Evolutionary conservation across 2,113 vertebrate species (phyloP), one percentile per base, ranked within the genome.

Genomic region (Mionectes macconnelli): DNA sequence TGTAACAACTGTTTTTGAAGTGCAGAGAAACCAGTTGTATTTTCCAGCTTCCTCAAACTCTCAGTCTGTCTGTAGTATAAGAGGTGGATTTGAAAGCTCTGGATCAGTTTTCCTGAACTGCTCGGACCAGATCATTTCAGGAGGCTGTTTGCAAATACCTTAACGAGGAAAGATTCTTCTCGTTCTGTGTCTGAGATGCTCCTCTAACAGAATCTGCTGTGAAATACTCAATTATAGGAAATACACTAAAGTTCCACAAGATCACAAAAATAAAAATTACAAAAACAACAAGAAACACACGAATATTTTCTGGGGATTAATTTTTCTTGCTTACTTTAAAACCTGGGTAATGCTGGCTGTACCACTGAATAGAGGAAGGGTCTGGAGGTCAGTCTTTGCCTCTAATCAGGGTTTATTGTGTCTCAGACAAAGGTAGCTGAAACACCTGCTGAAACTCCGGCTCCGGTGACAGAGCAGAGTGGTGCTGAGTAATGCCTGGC

Each of bases 361-460:
- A 18, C 24, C 15, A 27, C n/a, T 75, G 39, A 49, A 12, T 10
- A 66, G 68, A 62, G 52, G 52, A 80, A 67, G 39, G 35, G 13
- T 31, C 35, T 83, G 25, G 50, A 57, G 52, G 55, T 69, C 27
- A 67, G 69, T 31, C 24, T 84, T 70, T 64, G 23, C 25, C 39
- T 82, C 3, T 68, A 95, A 28, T 37, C 47, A 83, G 83, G 40
- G 21, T 70, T 92, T 94, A 12, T 73, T 94, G 18, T 96, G 25
- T 96, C 85, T 92, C 64, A 96, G 95, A 80, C 95, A 96, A 98
- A 98, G 96, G 95, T 96, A 87, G 87, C 97, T 93, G 98, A 98
- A 93, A 96, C 91, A 79, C 89, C 98, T 88, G 88, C 97, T 79
- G 98, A 97, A 96, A 98, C 97, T 93, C 96, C 97, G 74, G 96